Percentiles rank a stretch among this genome's conserved stretches.
Evolutionary conservation across 2,797 vertebrate species (phyloP).

Genomic region (Neostethus bicornis): DNA sequence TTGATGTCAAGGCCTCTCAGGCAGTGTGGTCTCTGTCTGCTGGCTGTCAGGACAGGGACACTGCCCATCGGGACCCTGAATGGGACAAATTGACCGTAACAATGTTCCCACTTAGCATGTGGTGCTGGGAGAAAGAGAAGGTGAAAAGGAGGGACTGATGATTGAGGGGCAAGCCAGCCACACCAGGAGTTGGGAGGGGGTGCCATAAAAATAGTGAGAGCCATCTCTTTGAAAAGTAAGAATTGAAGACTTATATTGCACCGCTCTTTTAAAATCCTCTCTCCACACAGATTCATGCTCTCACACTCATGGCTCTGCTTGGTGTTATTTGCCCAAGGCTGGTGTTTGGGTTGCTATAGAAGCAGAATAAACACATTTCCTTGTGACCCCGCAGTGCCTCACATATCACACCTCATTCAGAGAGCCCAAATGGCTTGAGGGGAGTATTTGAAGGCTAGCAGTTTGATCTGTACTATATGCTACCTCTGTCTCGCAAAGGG

Average conservation of each 20-base stretch:
- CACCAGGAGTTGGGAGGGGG: not conserved
- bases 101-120: constrained; percentile 84
- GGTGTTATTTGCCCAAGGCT: constrained; percentile 71
- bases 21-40: constrained; percentile 77
- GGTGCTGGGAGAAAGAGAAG: constrained; percentile 76
- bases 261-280: constrained; percentile 21
- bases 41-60: constrained; percentile 75
- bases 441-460: constrained; percentile 30
- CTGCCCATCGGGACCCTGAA: constrained; percentile 83
- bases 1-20: constrained; percentile 78
- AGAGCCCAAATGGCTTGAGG: constrained; percentile 48
- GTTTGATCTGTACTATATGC: constrained; percentile 64
- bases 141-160: constrained; percentile 72
- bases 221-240: constrained; percentile 49
- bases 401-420: constrained; percentile 31
- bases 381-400: constrained; percentile 50
- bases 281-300: constrained; percentile 6
- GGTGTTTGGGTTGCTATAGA: constrained; percentile 65
- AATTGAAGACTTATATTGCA: constrained; percentile 50
- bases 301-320: constrained; percentile 38
- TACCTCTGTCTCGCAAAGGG: constrained; percentile 44
- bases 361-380: constrained; percentile 70
- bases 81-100: constrained; percentile 85
- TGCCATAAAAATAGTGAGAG: constrained; percentile 1
- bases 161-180: constrained; percentile 62